These are phyloP conservation scores for Cyrtonyx montezumae DNA, from an alignment of 2,113 vertebrate genomes.

Conservation along the genomic window DNA sequence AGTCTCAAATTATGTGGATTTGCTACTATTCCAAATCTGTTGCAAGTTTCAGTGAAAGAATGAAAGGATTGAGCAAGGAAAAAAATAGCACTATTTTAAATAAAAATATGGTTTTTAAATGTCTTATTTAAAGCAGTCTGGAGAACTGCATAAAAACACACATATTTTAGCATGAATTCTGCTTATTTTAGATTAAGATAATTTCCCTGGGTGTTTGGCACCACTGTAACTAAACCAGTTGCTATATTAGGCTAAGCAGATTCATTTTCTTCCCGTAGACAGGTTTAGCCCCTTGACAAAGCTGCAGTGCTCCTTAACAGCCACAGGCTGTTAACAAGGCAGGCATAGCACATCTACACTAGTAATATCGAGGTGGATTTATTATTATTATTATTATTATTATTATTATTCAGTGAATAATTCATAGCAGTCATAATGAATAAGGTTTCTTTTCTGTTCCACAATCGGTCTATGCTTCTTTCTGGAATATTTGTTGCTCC, in stretches of 20 bases:
- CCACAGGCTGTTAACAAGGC: neutral
- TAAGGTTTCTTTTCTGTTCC: neutral
- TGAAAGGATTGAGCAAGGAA: neutral
- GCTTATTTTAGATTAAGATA: slow-evolving; percentile 9
- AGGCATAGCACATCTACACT: neutral
- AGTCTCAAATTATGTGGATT: neutral
- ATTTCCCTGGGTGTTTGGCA: neutral
- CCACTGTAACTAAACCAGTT: neutral
- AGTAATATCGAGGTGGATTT: neutral
- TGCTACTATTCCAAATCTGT: neutral
- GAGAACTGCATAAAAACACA: neutral
- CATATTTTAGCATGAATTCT: neutral
- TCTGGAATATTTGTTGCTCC: neutral
- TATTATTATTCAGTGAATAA: slow-evolving; percentile 17
- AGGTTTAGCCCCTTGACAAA: neutral
- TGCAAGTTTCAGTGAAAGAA: neutral
- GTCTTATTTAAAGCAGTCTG: neutral
- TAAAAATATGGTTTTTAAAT: neutral
- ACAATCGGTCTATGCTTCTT: neutral
- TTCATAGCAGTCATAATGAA: neutral
- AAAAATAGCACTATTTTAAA: neutral
- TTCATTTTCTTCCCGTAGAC: neutral
- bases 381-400: neutral
- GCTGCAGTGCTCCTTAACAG: neutral
- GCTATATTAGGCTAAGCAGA: neutral